Base-by-base conservation (phyloP, 2,888 invertebrate species). In the Sminthurinus aureus region DNA sequence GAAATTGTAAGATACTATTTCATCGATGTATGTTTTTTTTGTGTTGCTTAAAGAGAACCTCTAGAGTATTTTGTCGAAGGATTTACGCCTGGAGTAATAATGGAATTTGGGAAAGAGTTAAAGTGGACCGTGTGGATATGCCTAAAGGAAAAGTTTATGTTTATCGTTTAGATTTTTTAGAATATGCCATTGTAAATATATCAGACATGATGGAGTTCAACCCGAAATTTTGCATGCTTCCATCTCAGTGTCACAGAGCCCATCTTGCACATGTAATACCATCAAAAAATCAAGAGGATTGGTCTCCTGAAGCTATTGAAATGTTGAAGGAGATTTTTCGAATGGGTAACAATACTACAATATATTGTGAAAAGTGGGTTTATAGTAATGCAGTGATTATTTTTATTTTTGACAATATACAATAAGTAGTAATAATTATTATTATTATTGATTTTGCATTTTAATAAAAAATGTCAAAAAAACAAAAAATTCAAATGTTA, bases 221-320 rank as follows among this genome's bases (percentile, higher is more conserved):
- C 38, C 79, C 79, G 1, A 73, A 38, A 58, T 81, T 81, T 74
- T 74, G 81, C 11, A 9, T 71, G 0, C 11, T 67, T 24, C 24
- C 24, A 58, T 0, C 13, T 20, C 20, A 38, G 52, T 51, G 22
- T 79, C 6, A 13, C 8, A 3, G 79, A 13, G 83, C 79, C n/a
- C 79, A 79, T 79, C 50, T 83, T 26, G 83, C 79, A n/a, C 83
- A 83, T 26, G 50, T 83, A 9, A 64, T 66, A 51, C 83, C 83
- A 20, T 22, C 0, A 26, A 38, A n/a, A 38, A 58, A 24, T 24
- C 26, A 12, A 18, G 22, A 26, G 4, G 58, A 38, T 15, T 81
- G 81, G 81, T 24, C 51, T n/a, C 24, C 15, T 22, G 52, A 74
- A 64, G 74, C 58, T 8, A 52, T 24, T 20, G 38, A 26, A 15